A percentile compares a stretch with the other conserved stretches of the same genome.
phyloP scores from a whole-genome alignment of 1,140 invertebrate genomes.

The Wiebesia pumilae region DNA sequence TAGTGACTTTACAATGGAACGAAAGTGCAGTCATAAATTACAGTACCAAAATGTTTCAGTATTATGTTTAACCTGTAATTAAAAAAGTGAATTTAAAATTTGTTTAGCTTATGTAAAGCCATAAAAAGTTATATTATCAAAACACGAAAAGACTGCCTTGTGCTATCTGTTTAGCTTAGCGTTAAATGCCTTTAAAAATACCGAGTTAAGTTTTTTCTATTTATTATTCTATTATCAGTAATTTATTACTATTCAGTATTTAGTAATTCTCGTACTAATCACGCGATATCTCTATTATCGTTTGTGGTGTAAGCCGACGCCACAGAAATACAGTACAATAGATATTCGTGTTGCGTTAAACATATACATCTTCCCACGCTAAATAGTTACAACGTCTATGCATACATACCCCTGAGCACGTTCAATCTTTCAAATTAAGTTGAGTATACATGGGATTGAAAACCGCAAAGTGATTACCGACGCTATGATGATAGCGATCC shows the following conservation, averaged over 20 bases:
- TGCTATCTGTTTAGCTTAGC: not conserved
- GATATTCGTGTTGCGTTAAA: not conserved
- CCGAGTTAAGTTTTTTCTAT: not conserved
- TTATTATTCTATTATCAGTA: constrained; percentile 6
- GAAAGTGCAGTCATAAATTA: no score
- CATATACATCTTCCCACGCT: not conserved
- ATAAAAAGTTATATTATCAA: not conserved
- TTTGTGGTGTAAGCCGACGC: not conserved
- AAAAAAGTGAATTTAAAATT: not conserved
- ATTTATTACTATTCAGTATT: not conserved
- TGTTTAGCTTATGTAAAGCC: not conserved
- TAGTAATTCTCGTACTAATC: not conserved
- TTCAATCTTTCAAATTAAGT: not conserved
- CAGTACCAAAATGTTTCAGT: no score
- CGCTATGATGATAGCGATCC: not conserved
- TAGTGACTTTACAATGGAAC: no score
- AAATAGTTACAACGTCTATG: not conserved
- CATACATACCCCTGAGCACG: not conserved
- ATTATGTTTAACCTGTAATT: not conserved
- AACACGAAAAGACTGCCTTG: not conserved
- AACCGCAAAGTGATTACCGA: not conserved
- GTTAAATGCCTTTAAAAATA: not conserved
- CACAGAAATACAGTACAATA: not conserved
- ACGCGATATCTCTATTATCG: not conserved
- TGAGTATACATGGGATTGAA: not conserved